Percentiles rank a stretch among this genome's conserved stretches.
Evolutionary conservation across 2,888 invertebrate genomes (phyloP).

Genomic region (Selenia dentaria): DNA sequence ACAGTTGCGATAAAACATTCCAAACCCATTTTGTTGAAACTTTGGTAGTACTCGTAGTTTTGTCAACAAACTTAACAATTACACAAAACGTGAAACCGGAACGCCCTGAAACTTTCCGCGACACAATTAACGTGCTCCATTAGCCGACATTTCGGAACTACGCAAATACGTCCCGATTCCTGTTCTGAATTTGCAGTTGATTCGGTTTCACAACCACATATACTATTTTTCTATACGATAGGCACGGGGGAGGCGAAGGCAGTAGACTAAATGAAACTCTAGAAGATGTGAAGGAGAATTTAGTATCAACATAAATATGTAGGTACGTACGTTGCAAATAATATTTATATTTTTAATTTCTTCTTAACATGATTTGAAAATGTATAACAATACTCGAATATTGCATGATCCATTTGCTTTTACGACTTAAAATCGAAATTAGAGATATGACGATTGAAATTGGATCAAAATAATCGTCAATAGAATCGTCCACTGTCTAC

Average conservation of each 20-base stretch:
- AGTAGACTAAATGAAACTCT: too few relatives aligned
- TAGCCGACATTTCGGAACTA: conserved; percentile 13
- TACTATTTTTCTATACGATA: conserved; percentile 6
- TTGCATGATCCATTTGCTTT: too few relatives aligned
- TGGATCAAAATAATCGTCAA: too few relatives aligned
- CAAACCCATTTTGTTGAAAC: neutral
- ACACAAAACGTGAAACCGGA: neutral
- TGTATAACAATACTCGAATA: too few relatives aligned
- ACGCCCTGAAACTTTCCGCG: neutral
- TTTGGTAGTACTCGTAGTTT: neutral
- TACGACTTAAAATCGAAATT: too few relatives aligned
- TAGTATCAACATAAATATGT: too few relatives aligned
- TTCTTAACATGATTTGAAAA: too few relatives aligned
- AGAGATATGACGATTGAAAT: too few relatives aligned
- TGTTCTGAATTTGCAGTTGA: conserved; percentile 1
- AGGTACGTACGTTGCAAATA: too few relatives aligned
- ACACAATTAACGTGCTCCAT: conserved; percentile 15
- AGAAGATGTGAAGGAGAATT: too few relatives aligned
- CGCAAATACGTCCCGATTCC: conserved; percentile 16
- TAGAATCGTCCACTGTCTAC: too few relatives aligned
- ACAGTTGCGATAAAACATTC: neutral
- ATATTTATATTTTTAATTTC: too few relatives aligned
- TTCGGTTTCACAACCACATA: conserved; percentile 10
- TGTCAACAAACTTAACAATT: neutral
- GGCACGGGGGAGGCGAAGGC: neutral